Base-by-base conservation (phyloP, 2,888 invertebrate genomes). In the Sisyra terminalis region DNA sequence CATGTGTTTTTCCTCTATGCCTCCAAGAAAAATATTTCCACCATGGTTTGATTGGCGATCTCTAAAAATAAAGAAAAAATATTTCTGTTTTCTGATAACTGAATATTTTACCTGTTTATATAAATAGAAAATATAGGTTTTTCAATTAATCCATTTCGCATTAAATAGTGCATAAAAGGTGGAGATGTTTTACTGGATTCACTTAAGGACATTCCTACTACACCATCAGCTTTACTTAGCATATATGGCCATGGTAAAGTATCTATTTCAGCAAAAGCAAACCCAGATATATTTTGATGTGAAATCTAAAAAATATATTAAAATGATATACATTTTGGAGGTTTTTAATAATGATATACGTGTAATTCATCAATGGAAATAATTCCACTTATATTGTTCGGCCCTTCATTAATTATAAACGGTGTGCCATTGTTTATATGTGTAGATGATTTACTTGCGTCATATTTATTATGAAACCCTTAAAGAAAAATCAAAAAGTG, bases 221-320 rank as follows among this genome's bases (percentile, higher is more conserved):
- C 71, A 7, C 83, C 78, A 59, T 84, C 83, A 50, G 78, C 76
- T 60, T 75, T 77, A 43, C 70, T 73, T 35, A 74, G 71, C 11
- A 75, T 60, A 55, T 78, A 78, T 2, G 71, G 66, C 31, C 71
- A 69, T 2, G 81, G 80, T 52, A 83, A 69, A 44, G 64, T 59
- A 1, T 68, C 66, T 46, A 81, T 78, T 60, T 83, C 82, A 11
- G 76, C 74, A 61, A 84, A 82, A n/a, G 71, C 71, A 57, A 79
- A 80, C 43, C 68, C 61, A 45, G 62, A 60, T 3, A 78, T 65
- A 46, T 64, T 59, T 4, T 73, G 50, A 46, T 68, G 69, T 2
- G 67, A 69, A 43, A 78, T 55, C 76, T 76, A 51, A 9, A 52
- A 50, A 49, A 39, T 24, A 36, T 39, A 16, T 30, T 40, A 17